These are phyloP conservation scores for Atta texana DNA, from an alignment of 1,140 invertebrate species.

Conservation along the genomic window DNA sequence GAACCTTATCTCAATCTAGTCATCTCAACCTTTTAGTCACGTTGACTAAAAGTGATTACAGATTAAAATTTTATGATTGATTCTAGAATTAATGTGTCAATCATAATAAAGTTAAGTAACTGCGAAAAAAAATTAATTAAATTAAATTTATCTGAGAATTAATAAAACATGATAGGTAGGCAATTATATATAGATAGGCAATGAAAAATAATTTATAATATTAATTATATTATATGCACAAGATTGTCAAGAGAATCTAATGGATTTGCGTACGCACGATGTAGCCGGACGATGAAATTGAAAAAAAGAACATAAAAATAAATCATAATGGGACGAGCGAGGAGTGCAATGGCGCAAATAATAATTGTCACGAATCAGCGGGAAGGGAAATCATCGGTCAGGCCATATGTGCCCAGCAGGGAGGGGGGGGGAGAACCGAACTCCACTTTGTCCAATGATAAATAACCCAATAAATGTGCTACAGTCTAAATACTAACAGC, in stretches of 20 bases:
- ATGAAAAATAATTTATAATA: slow-evolving; percentile 13
- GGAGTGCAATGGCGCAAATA: slow-evolving; percentile 73
- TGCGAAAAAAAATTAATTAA: not conserved
- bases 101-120: slow-evolving; percentile 8
- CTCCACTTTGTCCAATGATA: slow-evolving; percentile 78
- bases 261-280: not conserved
- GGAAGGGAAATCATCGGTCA: slow-evolving; percentile 79
- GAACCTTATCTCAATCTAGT: slow-evolving; percentile 16
- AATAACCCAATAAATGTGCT: slow-evolving; percentile 79
- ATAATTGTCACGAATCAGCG: slow-evolving; percentile 79
- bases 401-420: slow-evolving; percentile 83
- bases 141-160: slow-evolving; percentile 20
- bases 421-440: slow-evolving; percentile 77
- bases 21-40: slow-evolving; percentile 8
- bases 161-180: not conserved
- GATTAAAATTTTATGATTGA: slow-evolving; percentile 35
- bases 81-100: not conserved
- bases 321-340: slow-evolving; percentile 70
- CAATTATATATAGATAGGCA: not conserved
- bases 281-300: slow-evolving; percentile 49
- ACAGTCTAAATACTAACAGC: slow-evolving; percentile 63
- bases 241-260: slow-evolving; percentile 50
- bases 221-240: too few species aligned
- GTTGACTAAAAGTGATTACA: slow-evolving; percentile 34
- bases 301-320: slow-evolving; percentile 79